Evolutionary conservation across 2,888 invertebrate species (phyloP), one percentile per base, ranked within the genome.

Genomic region (Drosophila neotestacea): DNA sequence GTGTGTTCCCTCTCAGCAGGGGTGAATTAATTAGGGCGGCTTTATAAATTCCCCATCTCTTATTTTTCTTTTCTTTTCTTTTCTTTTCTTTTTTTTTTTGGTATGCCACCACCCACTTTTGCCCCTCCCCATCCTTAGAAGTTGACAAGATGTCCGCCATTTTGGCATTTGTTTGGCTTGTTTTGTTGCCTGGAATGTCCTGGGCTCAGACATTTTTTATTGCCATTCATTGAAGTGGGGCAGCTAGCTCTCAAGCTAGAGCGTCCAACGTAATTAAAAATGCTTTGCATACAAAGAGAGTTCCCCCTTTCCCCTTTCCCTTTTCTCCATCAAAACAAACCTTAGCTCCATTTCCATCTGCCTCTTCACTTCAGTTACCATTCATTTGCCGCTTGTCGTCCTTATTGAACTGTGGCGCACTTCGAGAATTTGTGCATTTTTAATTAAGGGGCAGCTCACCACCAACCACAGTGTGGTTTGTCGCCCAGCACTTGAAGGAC

Each of bases 11-110:
- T 16, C 48, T 16, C 42, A 64, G 74, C 69, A 48, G 76, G 82
- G 83, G 70, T 85, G 86, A 84, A 83, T 85, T 83, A 83, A 85
- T 83, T 83, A 86, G 79, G 81, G 71, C 79, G 82, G 77, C 51
- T 76, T 67, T 30, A 66, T 34, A 39, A 61, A 50, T 48, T 27
- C 13, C 44, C n/a, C 36, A 27, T 36, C 32, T 32, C 36, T 11
- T 36, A 22, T 22, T 22, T 22, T 22, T 22, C 3, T 22, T 3
- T 22, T 22, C 22, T 22, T 3, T 22, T 22, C 1, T 22, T 22
- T 22, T 22, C 22, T n/a, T 1, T 16, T 16, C 1, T 1, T 16
- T 16, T 16, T 16, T 22, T 22, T 22, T 22, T 22, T 22, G 22
- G 22, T 22, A 22, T 5, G 11, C 39, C n/a, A 11, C 47, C 27